Percentiles rank a stretch among this genome's conserved stretches.
phyloP scores from a whole-genome alignment of 2,113 vertebrate species.

The Geococcyx californianus region DNA sequence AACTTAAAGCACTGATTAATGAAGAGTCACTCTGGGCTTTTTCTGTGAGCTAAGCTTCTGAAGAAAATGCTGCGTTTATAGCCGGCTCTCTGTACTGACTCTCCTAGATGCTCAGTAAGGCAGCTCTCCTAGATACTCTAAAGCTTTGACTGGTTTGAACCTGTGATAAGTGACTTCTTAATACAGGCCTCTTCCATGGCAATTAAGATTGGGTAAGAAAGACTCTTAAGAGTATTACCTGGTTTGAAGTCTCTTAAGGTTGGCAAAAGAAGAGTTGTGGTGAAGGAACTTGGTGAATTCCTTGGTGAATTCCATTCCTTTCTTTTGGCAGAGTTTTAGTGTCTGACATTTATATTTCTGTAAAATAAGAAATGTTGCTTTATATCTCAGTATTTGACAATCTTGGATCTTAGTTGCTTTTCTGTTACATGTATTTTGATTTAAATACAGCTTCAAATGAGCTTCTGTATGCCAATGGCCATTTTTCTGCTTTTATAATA shows the following conservation, averaged over 20 bases:
- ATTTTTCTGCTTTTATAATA: not conserved
- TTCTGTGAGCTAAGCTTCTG: not conserved
- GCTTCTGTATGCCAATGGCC: not conserved
- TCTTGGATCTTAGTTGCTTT: not conserved
- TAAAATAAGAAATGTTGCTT: not conserved
- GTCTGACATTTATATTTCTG: too few relatives aligned
- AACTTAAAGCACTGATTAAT: not conserved
- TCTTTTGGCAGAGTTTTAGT: not conserved
- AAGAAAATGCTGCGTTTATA: not conserved
- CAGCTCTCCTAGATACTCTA: not conserved
- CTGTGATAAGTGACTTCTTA: not conserved
- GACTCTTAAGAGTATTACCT: not conserved
- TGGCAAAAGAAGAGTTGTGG: not conserved
- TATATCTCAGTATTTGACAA: not conserved
- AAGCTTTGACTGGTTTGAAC: not conserved
- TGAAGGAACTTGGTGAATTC: not conserved
- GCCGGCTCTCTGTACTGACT: not conserved
- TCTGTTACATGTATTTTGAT: not conserved
- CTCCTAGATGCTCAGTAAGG: too few relatives aligned
- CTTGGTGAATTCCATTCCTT: not conserved
- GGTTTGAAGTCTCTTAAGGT: not conserved
- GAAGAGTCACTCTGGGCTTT: rapidly evolving
- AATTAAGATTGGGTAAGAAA: not conserved
- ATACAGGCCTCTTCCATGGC: not conserved
- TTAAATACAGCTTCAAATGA: not conserved